A percentile compares a stretch with the other conserved stretches of the same genome.
Evolutionary conservation across 2,113 vertebrate species (phyloP).

Genomic region (Salvator merianae): DNA sequence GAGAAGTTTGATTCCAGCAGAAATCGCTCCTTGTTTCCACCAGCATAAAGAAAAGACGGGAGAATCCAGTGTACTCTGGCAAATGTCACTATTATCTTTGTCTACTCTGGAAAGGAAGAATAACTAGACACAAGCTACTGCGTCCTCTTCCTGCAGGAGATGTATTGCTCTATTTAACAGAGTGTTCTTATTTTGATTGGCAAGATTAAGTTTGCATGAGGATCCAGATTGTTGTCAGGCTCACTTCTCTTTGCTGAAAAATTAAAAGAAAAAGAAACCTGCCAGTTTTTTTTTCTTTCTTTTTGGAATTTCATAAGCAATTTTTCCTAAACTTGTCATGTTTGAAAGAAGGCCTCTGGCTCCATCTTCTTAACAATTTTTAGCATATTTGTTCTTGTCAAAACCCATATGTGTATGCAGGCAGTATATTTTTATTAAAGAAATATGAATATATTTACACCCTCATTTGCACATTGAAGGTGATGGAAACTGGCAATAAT

Average conservation of each 20-base stretch:
- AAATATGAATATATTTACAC: conserved; percentile 51
- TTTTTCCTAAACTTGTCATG: conserved; percentile 16
- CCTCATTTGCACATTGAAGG: conserved; percentile 39
- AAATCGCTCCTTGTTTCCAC: neutral
- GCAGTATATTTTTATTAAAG: conserved; percentile 43
- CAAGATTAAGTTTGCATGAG: conserved; percentile 4
- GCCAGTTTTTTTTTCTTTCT: conserved; percentile 3
- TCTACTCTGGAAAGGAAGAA: conserved; percentile 13
- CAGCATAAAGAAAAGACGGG: neutral
- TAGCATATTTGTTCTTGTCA: conserved; percentile 59
- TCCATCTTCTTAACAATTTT: conserved; percentile 42
- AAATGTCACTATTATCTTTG: neutral
- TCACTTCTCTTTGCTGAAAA: conserved; percentile 20
- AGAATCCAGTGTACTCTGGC: neutral
- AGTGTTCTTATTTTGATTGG: neutral
- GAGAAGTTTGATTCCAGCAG: neutral
- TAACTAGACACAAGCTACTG: conserved; percentile 6
- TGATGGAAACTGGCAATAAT: conserved; percentile 44
- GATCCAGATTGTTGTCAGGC: conserved; percentile 27
- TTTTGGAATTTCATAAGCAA: conserved; percentile 9
- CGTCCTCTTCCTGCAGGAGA: neutral
- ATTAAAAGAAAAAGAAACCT: neutral
- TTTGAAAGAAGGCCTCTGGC: conserved; percentile 32
- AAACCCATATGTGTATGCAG: conserved; percentile 53
- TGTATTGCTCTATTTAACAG: neutral